Conservation (phyloP, 1,140 invertebrate species). For the Lanistes nyassanus region DNA sequence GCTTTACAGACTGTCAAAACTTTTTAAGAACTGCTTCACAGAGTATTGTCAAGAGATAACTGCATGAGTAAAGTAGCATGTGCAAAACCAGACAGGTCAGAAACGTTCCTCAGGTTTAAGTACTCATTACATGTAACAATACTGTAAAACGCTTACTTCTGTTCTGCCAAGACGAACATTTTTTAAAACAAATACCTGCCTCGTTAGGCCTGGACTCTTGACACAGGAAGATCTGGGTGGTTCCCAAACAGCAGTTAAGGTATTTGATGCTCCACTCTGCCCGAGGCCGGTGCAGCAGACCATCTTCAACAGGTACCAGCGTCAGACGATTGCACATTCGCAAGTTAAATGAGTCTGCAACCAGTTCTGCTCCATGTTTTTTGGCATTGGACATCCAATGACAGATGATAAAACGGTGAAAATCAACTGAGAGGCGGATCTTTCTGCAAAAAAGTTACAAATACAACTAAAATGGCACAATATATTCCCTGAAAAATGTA, state of each 20-base stretch:
- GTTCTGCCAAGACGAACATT: too few species aligned
- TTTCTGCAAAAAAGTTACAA: slow-evolving; percentile 71
- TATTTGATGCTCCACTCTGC: slow-evolving; percentile 92
- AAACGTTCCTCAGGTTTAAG: too few species aligned
- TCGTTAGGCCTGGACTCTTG: slow-evolving; percentile 62
- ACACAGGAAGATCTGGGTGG: slow-evolving; percentile 92
- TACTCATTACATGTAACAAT: too few species aligned
- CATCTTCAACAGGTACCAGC: slow-evolving; percentile 82
- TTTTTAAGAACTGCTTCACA: too few species aligned
- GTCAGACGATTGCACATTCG: slow-evolving; percentile 71
- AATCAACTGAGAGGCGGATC: slow-evolving; percentile 83
- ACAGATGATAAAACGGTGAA: slow-evolving; percentile 91
- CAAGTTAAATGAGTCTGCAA: slow-evolving; percentile 80
- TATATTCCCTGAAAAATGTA: too few species aligned
- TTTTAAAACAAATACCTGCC: too few species aligned
- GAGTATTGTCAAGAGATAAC: too few species aligned
- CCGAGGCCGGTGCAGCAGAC: slow-evolving; percentile 84
- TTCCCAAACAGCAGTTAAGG: slow-evolving; percentile 90
- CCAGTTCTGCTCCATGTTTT: slow-evolving; percentile 91
- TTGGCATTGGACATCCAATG: slow-evolving; percentile 99
- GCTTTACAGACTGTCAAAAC: too few species aligned
- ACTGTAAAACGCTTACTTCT: too few species aligned
- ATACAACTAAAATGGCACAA: not conserved
- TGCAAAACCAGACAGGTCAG: too few species aligned
- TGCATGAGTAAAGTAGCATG: too few species aligned